Percentiles rank a stretch among this genome's conserved stretches.
Conservation (phyloP, 2,888 invertebrate species). For the Lasioglossum morio region DNA sequence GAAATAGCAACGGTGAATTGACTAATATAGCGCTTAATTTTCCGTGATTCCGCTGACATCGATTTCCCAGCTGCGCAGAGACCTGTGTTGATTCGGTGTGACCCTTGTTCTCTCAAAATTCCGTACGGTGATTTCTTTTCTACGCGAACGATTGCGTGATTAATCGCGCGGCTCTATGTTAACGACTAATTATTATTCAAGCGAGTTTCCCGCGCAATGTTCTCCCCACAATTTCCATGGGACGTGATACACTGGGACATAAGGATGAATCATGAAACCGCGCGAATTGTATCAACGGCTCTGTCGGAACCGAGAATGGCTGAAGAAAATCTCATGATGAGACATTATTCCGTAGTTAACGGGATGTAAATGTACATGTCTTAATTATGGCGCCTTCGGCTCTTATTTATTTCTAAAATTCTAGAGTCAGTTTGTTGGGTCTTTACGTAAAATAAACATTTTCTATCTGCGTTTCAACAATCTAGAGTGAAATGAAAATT, state of each 20-base stretch:
- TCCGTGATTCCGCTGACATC: neutral
- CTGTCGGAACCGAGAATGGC: neutral
- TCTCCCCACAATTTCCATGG: slow-evolving; percentile 45
- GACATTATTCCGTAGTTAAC: neutral
- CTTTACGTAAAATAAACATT: no score
- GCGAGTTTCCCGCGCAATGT: slow-evolving; percentile 23
- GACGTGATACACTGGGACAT: slow-evolving; percentile 13
- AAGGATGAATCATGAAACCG: slow-evolving; percentile 14
- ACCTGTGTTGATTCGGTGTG: neutral
- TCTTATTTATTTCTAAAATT: no score
- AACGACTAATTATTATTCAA: neutral
- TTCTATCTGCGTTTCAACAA: no score
- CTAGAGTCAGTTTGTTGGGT: no score
- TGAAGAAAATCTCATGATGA: neutral
- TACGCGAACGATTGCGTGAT: neutral
- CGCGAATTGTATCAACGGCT: neutral
- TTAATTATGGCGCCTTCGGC: no score
- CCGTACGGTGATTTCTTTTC: neutral
- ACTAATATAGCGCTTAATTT: slow-evolving; percentile 29
- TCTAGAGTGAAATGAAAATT: no score
- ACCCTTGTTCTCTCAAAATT: neutral
- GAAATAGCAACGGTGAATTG: slow-evolving; percentile 28
- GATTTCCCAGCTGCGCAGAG: neutral
- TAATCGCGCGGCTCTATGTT: neutral
- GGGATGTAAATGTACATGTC: no score